Conservation (phyloP, 2,797 vertebrate genomes). For the Semotilus atromaculatus region DNA sequence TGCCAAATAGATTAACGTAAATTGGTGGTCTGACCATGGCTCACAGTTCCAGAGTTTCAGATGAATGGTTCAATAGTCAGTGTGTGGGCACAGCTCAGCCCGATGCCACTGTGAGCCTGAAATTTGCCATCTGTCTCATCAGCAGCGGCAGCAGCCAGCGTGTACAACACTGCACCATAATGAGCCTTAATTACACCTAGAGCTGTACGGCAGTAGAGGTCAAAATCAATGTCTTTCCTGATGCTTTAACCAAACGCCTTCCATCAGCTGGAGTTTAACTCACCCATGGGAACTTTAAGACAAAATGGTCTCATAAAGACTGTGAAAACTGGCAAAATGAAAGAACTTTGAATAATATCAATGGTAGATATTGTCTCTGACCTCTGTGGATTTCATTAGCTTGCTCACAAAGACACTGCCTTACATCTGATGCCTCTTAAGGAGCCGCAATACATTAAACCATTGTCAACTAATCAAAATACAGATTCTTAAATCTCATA, state of each 20-base stretch:
- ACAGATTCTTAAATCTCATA: not conserved
- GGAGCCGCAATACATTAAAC: not conserved
- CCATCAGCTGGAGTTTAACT: conserved; percentile 13
- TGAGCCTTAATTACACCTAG: conserved; percentile 34
- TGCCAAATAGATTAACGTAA: not conserved
- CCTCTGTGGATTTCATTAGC: not conserved
- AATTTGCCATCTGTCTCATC: conserved; percentile 36
- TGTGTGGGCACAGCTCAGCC: conserved; percentile 23
- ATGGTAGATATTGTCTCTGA: not conserved
- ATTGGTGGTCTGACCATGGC: not conserved
- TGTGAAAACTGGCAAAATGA: not conserved
- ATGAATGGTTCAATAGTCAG: conserved; percentile 2
- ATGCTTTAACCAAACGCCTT: conserved; percentile 9
- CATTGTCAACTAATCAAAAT: conserved; percentile 14
- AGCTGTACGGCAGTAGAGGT: not conserved
- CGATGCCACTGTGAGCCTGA: not conserved
- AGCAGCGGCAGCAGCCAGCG: not conserved
- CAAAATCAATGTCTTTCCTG: conserved; percentile 31
- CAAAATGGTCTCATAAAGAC: conserved; percentile 19
- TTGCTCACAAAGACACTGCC: not conserved
- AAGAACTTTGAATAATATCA: not conserved
- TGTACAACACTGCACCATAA: conserved; percentile 8
- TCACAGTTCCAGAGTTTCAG: conserved; percentile 16
- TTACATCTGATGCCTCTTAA: not conserved
- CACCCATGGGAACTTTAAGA: conserved; percentile 3